Evolutionary conservation across 2,797 vertebrate genomes (phyloP), one percentile per base, ranked within the genome.

Genomic region (Oreochromis grahami): DNA sequence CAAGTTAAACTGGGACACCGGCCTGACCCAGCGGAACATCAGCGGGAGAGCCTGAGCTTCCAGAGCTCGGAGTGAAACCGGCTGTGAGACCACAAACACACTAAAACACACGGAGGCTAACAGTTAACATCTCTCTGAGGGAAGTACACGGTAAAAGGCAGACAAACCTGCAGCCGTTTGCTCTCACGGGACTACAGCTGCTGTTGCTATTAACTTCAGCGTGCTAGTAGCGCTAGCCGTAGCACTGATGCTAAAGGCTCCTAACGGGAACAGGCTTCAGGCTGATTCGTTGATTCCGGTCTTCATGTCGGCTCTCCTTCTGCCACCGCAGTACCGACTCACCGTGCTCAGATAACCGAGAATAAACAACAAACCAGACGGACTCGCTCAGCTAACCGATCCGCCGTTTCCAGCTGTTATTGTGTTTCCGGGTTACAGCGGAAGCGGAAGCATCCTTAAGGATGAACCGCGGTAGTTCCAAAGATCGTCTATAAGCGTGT

Each of bases 371-470:
- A 7, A 8, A 19, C 21, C 21, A 11, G 41, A 3, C 19, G 34
- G 11, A 65, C 11, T 21, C 8, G 15, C 21, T 34, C 8, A 2
- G 77, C 79, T 81, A 80, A 83, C n/a, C 5, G 19, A 41, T 5
- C 43, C 77, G 53, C 77, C 0, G 26, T 2, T 2, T 15, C n/a
- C 74, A 87, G 74, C 82, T 82, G 82, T 80, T 94, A 76, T 92
- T 94, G 53, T 94, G 89, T 0, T 78, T 95, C 93, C 94, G 92
- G 95, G 87, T 94, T 79, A 86, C 3, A 70, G 21, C 34, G 74
- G 78, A 90, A 45, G 13, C 13, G 2, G 34, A 7, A 7, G 41
- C 68, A 45, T 48, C 48, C 7, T 45, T n/a, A 26, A 3, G 15
- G 76, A 24, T 9, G 8, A 38, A 7, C 2, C 0, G 2, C 2